Evolutionary conservation across 2,113 vertebrate genomes (phyloP), one percentile per base, ranked within the genome.

Genomic region (Cynopterus brachyotis): DNA sequence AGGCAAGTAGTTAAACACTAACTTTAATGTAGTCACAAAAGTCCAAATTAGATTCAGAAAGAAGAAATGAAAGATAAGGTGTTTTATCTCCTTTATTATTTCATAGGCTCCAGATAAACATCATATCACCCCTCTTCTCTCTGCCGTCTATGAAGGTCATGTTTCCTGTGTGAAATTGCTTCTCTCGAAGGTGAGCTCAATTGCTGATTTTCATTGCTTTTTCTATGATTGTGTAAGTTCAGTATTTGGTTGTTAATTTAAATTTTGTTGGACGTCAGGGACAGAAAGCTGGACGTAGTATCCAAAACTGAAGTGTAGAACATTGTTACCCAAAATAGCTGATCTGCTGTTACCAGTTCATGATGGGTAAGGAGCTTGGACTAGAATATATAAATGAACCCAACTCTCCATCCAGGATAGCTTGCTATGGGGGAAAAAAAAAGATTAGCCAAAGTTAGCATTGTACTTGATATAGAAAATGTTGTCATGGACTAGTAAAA

Each of bases 81-180:
- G 50, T 9, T 79, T 93, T 90, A 28, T 80, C 12, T 95, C 37
- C 91, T 98, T 42, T 97, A 73, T 98, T 60, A 82, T 94, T 98
- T 96, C 95, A 22, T 98, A 99, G 99, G 99, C 99, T 98, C 97
- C 99, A 91, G 99, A 99, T 98, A 99, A 99, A 98, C 99, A 99
- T 75, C 99, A 99, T 72, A 98, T 99, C 76, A 99, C 99, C 95
- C 99, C 99, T 55, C 99, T 99, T 96, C 98, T 99, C 83, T 99
- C 98, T 85, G 99, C 99, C 90, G 99, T 98, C 98, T 99, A 98
- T 10, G 99, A 99, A 98, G 99, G 98, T 96, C 99, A 99, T 87
- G 20, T 98, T 78, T 96, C 98, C 96, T 99, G 99, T 96, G 99
- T 99, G 98, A 99, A 99, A 98, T 97, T 99, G 97, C 99, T 99